Base-by-base conservation (phyloP, 2,888 invertebrate species). In the Netelia melanura region DNA sequence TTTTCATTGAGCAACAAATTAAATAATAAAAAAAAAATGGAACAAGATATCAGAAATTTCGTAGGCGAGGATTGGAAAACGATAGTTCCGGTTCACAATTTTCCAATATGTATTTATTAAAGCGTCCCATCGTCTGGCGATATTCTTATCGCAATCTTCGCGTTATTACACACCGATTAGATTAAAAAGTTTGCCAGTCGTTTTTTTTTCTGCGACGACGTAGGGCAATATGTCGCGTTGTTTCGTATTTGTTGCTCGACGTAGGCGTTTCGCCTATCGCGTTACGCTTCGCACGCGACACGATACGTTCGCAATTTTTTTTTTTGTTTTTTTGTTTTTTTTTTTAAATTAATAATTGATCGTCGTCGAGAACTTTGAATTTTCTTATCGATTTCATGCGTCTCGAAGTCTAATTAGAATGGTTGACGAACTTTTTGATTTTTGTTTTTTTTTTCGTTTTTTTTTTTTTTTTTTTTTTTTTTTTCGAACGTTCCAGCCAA, bases 101-200 rank as follows among this genome's bases (percentile, higher is more conserved):
- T 67, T 61, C 56, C 65, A 30, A 48, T 65, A 56, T 68, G 21
- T 38, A 14, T 30, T 30, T 64, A 76, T 64, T 70, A 62, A 30
- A 78, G 68, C 48, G 38, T 64, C 17, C 44, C 0, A 56, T 52
- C 54, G 64, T 71, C 71, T 61, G 44, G 58, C 23, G 9, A 23
- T 17, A 17, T 65, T 61, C 43, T 70, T 64, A 75, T 79, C 75
- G 70, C 48, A 14, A 56, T 70, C 64, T 71, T 61, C 70, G 58
- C 56, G 64, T 75, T 71, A 83, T 83, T 76, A 76, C 54, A 48
- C 61, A 64, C 23, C 65, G 83, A 83, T 83, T 83, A 83, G 83
- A 83, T 83, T 83, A 76, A 80, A 30, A 76, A 80, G 56, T 70
- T 83, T 80, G 48, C 74, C n/a, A 8, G 68, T 68, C n/a, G 11